These are phyloP conservation scores for Apoda limacodes DNA, from an alignment of 2,888 invertebrate species.

Conservation along the genomic window DNA sequence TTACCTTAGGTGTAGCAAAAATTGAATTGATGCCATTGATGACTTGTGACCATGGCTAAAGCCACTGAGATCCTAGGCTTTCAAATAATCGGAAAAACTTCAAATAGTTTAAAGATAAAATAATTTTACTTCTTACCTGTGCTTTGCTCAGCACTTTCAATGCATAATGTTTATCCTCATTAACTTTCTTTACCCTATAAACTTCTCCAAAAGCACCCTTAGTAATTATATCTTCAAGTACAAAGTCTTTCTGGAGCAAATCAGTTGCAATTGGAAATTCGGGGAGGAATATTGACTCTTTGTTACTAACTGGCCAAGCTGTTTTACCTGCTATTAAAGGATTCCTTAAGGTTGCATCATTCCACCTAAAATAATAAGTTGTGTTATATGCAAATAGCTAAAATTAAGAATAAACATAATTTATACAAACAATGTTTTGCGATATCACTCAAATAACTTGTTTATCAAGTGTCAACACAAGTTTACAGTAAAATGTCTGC, in stretches of 20 bases:
- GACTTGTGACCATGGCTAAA: no score
- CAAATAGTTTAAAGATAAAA: background rate
- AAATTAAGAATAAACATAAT: no score
- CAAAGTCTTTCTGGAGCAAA: conserved; percentile 68
- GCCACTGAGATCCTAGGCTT: no score
- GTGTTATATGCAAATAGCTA: no score
- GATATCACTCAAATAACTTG: no score
- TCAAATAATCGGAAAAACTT: no score
- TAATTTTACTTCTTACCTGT: conserved; percentile 60
- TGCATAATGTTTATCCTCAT: conserved; percentile 78
- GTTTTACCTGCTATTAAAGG: conserved; percentile 74
- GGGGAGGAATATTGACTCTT: conserved; percentile 88
- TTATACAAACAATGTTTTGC: no score
- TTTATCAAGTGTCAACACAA: no score
- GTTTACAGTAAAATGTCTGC: no score
- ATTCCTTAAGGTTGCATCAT: conserved; percentile 72
- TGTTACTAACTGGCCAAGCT: conserved; percentile 84
- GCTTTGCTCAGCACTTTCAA: conserved; percentile 87
- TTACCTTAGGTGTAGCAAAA: no score
- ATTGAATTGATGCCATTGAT: no score
- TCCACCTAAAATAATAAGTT: conserved; percentile 68
- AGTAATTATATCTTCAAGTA: conserved; percentile 81
- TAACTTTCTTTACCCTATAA: conserved; percentile 79
- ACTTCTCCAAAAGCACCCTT: conserved; percentile 93
- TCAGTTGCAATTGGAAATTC: conserved; percentile 83